phyloP scores from a whole-genome alignment of 1,140 invertebrate species.

The Cheumatopsyche charites region DNA sequence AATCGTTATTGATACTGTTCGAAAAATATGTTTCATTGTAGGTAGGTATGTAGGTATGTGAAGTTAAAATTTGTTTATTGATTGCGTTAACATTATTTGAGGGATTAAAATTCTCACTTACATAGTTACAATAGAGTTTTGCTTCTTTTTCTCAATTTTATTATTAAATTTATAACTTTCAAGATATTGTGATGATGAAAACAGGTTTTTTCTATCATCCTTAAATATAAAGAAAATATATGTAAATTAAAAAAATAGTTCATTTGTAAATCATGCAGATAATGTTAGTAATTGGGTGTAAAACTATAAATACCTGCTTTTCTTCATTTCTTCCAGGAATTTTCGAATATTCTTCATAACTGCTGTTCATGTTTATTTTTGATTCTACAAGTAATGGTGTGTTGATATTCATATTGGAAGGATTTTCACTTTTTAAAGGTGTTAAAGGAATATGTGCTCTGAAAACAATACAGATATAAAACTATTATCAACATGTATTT shows the following conservation, averaged over 20 bases:
- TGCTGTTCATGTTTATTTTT: conserved; percentile 1
- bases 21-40: no score
- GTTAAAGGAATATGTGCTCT: background rate
- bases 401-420: background rate
- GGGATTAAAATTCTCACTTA: no score
- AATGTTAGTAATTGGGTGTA: no score
- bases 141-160: conserved; percentile 53
- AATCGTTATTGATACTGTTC: no score
- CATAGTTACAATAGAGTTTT: conserved; percentile 68
- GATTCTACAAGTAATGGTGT: conserved; percentile 20
- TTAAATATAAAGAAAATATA: conserved; percentile 48
- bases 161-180: conserved; percentile 48
- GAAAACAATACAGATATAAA: background rate
- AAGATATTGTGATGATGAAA: conserved; percentile 54
- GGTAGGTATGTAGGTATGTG: no score
- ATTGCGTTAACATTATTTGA: no score
- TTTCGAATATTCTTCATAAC: conserved; percentile 25
- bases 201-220: conserved; percentile 51
- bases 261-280: no score
- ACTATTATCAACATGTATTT: background rate
- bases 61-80: no score
- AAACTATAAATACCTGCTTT: conserved; percentile 44
- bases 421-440: background rate
- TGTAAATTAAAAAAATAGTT: no score
- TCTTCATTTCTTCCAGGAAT: conserved; percentile 32